Percentiles rank a stretch among this genome's conserved stretches.
Evolutionary conservation across 1,140 invertebrate genomes (phyloP).

Genomic region (Heliconius eleuchia): DNA sequence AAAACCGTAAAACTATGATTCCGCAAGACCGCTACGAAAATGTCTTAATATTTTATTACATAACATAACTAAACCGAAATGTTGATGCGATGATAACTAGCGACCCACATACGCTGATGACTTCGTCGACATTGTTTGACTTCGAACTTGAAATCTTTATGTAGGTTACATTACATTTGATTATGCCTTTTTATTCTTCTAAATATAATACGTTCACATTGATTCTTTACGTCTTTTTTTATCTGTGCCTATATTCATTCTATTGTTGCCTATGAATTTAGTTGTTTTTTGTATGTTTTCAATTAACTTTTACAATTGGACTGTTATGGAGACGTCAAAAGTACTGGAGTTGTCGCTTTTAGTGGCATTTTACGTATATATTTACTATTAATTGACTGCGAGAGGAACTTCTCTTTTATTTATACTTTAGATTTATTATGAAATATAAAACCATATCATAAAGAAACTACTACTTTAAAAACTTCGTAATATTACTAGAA

Average conservation of each 20-base stretch:
- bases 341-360: background rate
- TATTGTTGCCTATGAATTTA: no score
- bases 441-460: background rate
- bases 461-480: background rate
- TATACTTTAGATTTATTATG: background rate
- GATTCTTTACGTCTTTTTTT: background rate
- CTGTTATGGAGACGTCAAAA: background rate
- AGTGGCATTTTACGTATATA: background rate
- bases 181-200: background rate
- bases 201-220: background rate
- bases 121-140: background rate
- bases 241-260: background rate
- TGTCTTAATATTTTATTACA: constrained; percentile 9
- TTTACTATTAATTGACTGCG: no score
- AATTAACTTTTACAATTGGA: background rate
- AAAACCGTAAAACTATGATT: background rate
- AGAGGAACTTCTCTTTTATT: background rate
- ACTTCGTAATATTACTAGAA: background rate
- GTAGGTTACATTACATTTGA: background rate
- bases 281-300: background rate
- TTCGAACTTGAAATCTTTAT: constrained; percentile 6
- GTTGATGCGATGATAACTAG: constrained; percentile 9
- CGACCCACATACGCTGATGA: constrained; percentile 10
- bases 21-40: background rate
- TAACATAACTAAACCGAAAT: background rate